Evolutionary conservation across 2,113 vertebrate genomes (phyloP), one percentile per base, ranked within the genome.

Genomic region (Tyto alba): DNA sequence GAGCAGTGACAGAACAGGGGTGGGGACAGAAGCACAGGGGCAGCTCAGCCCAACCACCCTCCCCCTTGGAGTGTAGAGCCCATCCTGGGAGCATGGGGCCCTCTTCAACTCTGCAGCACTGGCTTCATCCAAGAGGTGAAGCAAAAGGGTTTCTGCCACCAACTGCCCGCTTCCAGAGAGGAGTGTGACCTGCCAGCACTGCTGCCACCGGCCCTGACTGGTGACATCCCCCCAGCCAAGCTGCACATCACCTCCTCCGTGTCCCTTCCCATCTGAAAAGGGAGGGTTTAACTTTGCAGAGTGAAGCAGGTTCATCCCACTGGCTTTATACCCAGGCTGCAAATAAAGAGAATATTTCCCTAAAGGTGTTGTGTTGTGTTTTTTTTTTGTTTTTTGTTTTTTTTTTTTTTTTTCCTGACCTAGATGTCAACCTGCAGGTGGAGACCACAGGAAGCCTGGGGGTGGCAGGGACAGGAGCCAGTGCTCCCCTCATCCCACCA

Each of bases 241-340:
- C 13, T 43, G 12, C n/a, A 13, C 0, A 0, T 36, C 50, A 27
- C 10, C 34, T 72, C 34, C 57, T 85, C 48, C 3, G 1, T 38
- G 30, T 83, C 29, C 6, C 34, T n/a, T 77, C 32, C 29, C 47
- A 6, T 9, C 38, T 10, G 5, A 34, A 53, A 69, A 64, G n/a
- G 19, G n/a, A 41, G 19, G 4, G 5, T 36, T 88, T 66, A 6
- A 40, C 59, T 45, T 72, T 36, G 19, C 1, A 0, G 67, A 55
- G 29, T 1, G 2, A 47, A 62, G 40, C 56, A 17, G 38, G 13
- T 30, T 3, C 50, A 41, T 47, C 26, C 45, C 0, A 0, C 25
- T 36, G 18, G 32, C 26, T 88, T 85, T 68, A 69, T 5, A 32
- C 21, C 16, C 38, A 55, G 50, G 10, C 29, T 84, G 22, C 38